Evolutionary conservation across 2,888 invertebrate genomes (phyloP), one percentile per base, ranked within the genome.

Genomic region (Lymantria monacha): DNA sequence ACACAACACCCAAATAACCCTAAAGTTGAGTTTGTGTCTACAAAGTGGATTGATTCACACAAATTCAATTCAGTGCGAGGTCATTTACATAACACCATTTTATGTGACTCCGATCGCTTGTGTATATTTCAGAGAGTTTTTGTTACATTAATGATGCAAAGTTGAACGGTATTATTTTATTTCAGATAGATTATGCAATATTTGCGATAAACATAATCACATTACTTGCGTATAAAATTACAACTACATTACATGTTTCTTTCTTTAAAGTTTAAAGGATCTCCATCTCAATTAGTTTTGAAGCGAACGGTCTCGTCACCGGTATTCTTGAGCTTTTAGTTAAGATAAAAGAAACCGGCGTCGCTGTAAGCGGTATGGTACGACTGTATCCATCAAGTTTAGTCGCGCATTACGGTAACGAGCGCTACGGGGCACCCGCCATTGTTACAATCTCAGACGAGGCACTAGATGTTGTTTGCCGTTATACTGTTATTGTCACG

Each of bases 401-500:
- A 82, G 74, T 68, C 74, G 64, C 74, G 69, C 76, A 77, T 80
- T 81, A 81, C 70, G 57, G 72, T 73, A 78, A 80, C 76, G 78
- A 76, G 73, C 67, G 69, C 55, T 53, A 52, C 57, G 61, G 66
- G 61, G 48, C 48, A 51, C 54, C 55, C 63, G 55, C 54, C 53
- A 57, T 60, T 55, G 61, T 57, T 57, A 50, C 53, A 51, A 52
- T 42, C 57, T 50, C 51, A 49, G 55, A 57, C 59, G 58, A 55
- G 59, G 53, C 54, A 56, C 55, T 56, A 65, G 57, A 56, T 53
- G 54, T 47, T 59, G 51, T 61, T 63, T 63, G 49, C 59, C 59
- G 46, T 60, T 61, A 61, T 55, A 59, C 57, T 61, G 61, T 58
- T 57, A 55, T 60, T 53, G 56, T 53, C 44, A 54, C 46, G 44